Percentiles rank a stretch among this genome's conserved stretches.
Conservation (phyloP, 1,140 invertebrate genomes). For the Platyscapa corneri region DNA sequence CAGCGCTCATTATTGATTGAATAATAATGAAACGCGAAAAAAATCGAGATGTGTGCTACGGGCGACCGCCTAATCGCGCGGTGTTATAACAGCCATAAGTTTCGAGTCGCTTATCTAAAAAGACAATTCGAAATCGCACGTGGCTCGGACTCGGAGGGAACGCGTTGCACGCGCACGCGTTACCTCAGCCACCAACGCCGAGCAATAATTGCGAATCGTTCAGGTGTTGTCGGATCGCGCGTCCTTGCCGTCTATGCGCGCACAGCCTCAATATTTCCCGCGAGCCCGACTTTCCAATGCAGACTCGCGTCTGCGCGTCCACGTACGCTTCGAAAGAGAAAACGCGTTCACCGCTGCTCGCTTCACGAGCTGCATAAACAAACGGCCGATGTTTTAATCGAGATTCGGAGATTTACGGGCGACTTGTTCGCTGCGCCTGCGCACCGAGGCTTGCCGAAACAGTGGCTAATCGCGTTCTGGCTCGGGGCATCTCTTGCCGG, state of each 20-base stretch:
- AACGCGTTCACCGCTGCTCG: neutral
- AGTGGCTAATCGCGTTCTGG: neutral
- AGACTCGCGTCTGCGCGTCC: neutral
- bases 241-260: neutral
- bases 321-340: neutral
- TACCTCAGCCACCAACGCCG: neutral
- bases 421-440: too few species aligned
- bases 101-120: too few species aligned
- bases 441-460: neutral
- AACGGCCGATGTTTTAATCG: slow-evolving; percentile 4
- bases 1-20: too few species aligned
- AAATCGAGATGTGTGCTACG: too few species aligned
- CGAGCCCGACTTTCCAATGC: neutral
- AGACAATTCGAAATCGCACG: too few species aligned
- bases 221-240: neutral
- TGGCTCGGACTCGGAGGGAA: too few species aligned
- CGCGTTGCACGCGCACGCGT: neutral
- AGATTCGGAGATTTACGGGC: slow-evolving; percentile 10
- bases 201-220: neutral
- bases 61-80: too few species aligned
- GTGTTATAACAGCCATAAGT: too few species aligned
- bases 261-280: neutral
- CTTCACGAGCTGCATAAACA: slow-evolving; percentile 2
- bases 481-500: neutral
- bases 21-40: too few species aligned